Conservation (phyloP, 2,113 vertebrate species). For the Rhadina sibilatrix region DNA sequence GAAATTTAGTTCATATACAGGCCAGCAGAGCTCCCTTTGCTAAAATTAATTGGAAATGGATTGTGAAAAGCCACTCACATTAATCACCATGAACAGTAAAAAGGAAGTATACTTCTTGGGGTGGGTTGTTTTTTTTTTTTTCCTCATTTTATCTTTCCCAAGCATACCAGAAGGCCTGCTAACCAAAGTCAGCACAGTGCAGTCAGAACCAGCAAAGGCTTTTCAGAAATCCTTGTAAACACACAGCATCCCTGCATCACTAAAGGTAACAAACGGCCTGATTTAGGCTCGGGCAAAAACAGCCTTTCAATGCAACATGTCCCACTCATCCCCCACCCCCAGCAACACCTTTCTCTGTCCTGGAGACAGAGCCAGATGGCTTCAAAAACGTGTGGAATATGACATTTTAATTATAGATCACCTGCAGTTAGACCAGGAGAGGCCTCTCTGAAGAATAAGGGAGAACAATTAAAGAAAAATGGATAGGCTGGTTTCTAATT, state of each 20-base stretch:
- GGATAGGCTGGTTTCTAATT: background rate
- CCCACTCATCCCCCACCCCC: background rate
- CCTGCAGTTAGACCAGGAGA: background rate
- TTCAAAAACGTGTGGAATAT: background rate
- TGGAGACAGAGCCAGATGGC: background rate
- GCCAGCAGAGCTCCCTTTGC: background rate
- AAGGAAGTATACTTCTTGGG: background rate
- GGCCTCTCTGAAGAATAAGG: background rate
- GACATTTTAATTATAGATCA: background rate
- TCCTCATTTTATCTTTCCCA: background rate
- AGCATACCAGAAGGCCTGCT: background rate
- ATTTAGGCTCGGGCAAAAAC: background rate
- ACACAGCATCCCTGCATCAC: background rate
- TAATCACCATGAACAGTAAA: background rate
- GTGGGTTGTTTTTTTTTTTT: background rate
- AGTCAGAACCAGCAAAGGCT: background rate
- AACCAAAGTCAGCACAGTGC: background rate
- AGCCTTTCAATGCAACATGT: fast-evolving
- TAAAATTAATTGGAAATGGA: conserved; percentile 49
- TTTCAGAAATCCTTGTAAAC: background rate
- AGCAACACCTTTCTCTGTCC: background rate
- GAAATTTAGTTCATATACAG: conserved; percentile 31
- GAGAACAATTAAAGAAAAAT: background rate
- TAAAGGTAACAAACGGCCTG: background rate
- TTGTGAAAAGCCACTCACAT: conserved; percentile 28